These are phyloP conservation scores for Triops cancriformis DNA, from an alignment of 1,140 invertebrate genomes.

Conservation along the genomic window DNA sequence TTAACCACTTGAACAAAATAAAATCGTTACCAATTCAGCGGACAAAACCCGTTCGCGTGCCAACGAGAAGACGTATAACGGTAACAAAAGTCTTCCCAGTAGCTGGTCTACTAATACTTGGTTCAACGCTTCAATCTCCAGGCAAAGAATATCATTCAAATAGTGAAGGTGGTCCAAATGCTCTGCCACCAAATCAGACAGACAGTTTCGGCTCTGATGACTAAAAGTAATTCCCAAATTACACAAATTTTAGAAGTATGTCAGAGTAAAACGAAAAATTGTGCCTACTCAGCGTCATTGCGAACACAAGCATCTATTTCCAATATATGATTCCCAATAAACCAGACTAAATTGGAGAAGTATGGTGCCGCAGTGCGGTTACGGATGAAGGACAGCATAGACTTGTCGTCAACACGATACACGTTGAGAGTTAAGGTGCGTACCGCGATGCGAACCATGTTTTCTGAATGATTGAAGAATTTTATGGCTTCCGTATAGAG, in stretches of 20 bases:
- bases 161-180: constrained; percentile 97
- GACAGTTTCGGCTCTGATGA: constrained; percentile 71
- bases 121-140: constrained; percentile 87
- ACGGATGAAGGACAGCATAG: constrained; percentile 91
- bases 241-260: constrained; percentile 28
- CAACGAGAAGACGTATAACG: constrained; percentile 88
- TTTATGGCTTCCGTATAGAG: constrained; percentile 98
- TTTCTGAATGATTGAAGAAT: constrained; percentile 97
- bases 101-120: constrained; percentile 92
- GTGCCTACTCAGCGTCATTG: constrained; percentile 82
- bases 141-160: constrained; percentile 88
- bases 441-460: constrained; percentile 98
- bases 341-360: constrained; percentile 98
- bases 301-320: constrained; percentile 91
- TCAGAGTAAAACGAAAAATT: constrained; percentile 21
- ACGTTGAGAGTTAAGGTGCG: constrained; percentile 95
- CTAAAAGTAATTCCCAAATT: constrained; percentile 50
- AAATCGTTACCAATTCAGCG: not conserved
- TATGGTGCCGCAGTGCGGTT: constrained; percentile 93
- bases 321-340: constrained; percentile 95
- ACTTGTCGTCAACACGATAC: constrained; percentile 86
- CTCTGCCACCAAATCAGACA: constrained; percentile 91
- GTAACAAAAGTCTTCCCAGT: constrained; percentile 83
- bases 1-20: not conserved
- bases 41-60: constrained; percentile 19